These are phyloP conservation scores for Lagocephalus sceleratus DNA, from an alignment of 2,797 vertebrate genomes.

Conservation along the genomic window DNA sequence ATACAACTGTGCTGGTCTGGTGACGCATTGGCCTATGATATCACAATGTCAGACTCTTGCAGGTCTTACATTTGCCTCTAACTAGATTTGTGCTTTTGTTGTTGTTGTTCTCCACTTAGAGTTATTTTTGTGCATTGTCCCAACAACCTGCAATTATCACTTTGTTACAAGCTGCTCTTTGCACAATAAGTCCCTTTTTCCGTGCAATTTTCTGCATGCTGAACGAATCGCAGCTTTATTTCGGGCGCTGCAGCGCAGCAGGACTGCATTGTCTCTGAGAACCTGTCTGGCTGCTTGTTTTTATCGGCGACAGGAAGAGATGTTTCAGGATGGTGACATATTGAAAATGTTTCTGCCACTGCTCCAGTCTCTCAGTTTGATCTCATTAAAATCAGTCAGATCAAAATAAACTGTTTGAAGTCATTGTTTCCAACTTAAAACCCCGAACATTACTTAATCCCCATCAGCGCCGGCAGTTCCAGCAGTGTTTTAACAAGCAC, in stretches of 20 bases:
- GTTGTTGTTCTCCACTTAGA: no score
- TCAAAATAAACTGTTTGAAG: constrained; percentile 24
- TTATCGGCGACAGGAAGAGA: constrained; percentile 26
- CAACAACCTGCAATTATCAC: constrained; percentile 47
- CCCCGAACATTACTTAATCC: constrained; percentile 49
- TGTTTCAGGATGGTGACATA: constrained; percentile 31
- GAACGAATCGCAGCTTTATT: constrained; percentile 43
- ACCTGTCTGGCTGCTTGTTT: constrained; percentile 33
- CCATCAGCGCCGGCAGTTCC: constrained; percentile 54
- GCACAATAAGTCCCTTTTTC: constrained; percentile 20
- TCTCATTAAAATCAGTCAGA: constrained; percentile 19
- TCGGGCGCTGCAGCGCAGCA: constrained; percentile 15
- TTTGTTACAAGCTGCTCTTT: constrained; percentile 36
- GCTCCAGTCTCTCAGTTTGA: constrained; percentile 34
- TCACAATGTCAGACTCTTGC: no score
- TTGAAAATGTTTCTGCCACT: constrained; percentile 15
- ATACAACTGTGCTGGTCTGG: no score
- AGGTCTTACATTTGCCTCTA: no score
- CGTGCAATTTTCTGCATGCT: constrained; percentile 28
- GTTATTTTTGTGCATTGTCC: constrained; percentile 8
- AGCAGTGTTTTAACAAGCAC: constrained; percentile 59
- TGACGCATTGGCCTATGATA: no score
- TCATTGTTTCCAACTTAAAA: constrained; percentile 45
- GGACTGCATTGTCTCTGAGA: constrained; percentile 28
- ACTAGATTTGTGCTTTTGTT: no score